These are phyloP conservation scores for Staurois parvus DNA, from an alignment of 2,797 vertebrate genomes.

Conservation along the genomic window DNA sequence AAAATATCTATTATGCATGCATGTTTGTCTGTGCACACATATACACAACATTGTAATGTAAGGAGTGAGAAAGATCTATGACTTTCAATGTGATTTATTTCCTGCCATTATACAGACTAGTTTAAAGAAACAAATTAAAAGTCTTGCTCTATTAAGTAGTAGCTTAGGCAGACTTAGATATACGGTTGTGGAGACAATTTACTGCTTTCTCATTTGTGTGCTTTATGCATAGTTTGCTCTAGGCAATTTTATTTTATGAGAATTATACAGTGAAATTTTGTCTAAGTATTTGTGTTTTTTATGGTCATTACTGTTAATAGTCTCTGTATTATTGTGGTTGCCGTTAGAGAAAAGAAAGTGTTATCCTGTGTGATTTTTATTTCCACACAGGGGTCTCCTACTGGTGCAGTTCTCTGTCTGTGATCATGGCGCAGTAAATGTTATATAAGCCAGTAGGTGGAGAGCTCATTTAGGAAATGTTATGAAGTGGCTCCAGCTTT, in stretches of 20 bases:
- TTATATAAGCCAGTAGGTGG: slow-evolving; percentile 39
- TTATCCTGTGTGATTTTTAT: slow-evolving; percentile 49
- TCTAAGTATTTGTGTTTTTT: slow-evolving; percentile 31
- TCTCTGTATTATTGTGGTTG: slow-evolving; percentile 20
- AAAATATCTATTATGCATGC: not conserved
- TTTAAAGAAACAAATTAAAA: slow-evolving; percentile 19
- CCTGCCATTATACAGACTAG: not conserved
- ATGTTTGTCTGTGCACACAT: not conserved
- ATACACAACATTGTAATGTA: not conserved
- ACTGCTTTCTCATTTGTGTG: slow-evolving; percentile 17
- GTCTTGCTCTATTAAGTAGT: slow-evolving; percentile 17
- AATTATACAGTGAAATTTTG: slow-evolving; percentile 7
- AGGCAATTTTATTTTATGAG: slow-evolving; percentile 31
- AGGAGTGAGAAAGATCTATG: not conserved
- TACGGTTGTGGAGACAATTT: slow-evolving; percentile 6
- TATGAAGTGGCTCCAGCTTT: slow-evolving; percentile 57
- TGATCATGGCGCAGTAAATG: slow-evolving; percentile 58
- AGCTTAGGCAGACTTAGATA: slow-evolving; percentile 15
- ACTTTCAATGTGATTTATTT: slow-evolving; percentile 5
- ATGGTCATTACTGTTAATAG: slow-evolving; percentile 27
- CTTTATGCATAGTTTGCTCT: slow-evolving; percentile 44
- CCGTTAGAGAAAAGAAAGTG: not conserved
- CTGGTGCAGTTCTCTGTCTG: slow-evolving; percentile 58
- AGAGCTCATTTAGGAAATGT: slow-evolving; percentile 60
- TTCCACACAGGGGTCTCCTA: slow-evolving; percentile 50